Base-by-base conservation (phyloP, 2,797 vertebrate genomes). In the Diglossa cyanea region DNA sequence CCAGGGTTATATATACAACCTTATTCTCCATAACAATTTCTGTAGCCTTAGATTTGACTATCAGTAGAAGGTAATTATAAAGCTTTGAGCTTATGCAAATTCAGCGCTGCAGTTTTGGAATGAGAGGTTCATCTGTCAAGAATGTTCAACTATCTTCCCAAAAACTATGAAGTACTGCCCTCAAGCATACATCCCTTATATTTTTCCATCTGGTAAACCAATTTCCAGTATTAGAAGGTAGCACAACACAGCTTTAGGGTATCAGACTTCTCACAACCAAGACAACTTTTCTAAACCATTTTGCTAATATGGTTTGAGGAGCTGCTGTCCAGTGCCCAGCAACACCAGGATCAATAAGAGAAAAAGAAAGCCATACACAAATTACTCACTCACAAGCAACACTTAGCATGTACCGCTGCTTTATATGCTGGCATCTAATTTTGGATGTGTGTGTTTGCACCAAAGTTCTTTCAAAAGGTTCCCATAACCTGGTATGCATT, bases 361-460 rank as follows among this genome's bases (percentile, higher is more conserved):
- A 45, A 50, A 72, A 71, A 60, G 7, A 45, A 72, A 68, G 44
- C 5, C 33, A 54, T 11, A 7, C 5, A 24, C 12, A 44, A 86
- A 75, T 30, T 62, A 40, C 23, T 75, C 21, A 35, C 13, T 68
- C 26, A 20, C 24, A 72, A 60, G 42, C 23, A 68, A 68, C 35
- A 72, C 0, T 66, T 47, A n/a, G 11, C 9, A 67, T 3, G 11
- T 28, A 47, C 7, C 9, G 19, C 51, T 40, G 25, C 37, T 91
- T 74, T 51, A 61, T 51, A 68, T 15, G 9, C 42, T 58, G 21
- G 3, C 24, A 37, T 44, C 53, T 88, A 8, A 62, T 86, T 81
- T 42, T 70, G 20, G 15, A 77, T 85, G 28, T 8, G 3, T 0
- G 0, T 4, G 13, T 51, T 48, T 21, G 3, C 28, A 61, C 28